Evolutionary conservation across 2,888 invertebrate species (phyloP), one percentile per base, ranked within the genome.

Genomic region (Napeogenes sylphis): DNA sequence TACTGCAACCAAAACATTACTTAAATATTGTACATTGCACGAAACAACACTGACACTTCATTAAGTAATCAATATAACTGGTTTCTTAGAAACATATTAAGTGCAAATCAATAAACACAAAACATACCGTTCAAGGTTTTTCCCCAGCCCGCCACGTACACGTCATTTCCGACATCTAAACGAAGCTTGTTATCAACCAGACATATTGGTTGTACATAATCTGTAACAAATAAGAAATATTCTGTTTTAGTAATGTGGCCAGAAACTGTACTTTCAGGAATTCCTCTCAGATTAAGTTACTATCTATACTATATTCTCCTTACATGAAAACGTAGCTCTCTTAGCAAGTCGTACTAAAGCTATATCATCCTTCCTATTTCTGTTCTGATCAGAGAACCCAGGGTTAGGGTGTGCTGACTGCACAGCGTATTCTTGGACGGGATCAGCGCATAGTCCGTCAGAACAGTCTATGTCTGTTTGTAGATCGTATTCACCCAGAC

Each of bases 401-500:
- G 93, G 92, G 77, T 96, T 94, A 0, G 94, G 91, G 56, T 93
- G 92, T 1, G 91, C 85, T n/a, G 92, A 85, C 35, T 93, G 92
- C 2, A 94, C 91, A 0, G 87, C 84, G 30, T 95, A 90, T 66
- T 94, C 92, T 68, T 94, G 78, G 0, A 93, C 92, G 0, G 92
- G 90, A 56, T 93, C 93, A 0, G 95, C 92, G 73, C 96, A 96
- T 5, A 84, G 62, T 65, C 78, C 70, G 73, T 87, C 76, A 30
- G 91, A 82, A 77, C 94, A 94, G 73, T 94, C 94, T 0, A 90
- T 81, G 46, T 92, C 91, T 1, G 90, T 91, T 69, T 92, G 91
- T 0, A 90, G 91, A 73, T 94, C 92, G 72, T 93, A 93, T 81
- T 94, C 94, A 1, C 94, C 94, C 47, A 94, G 81, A 12, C 94